Base-by-base conservation (phyloP, 1,140 invertebrate species). In the Latrodectus geometricus region DNA sequence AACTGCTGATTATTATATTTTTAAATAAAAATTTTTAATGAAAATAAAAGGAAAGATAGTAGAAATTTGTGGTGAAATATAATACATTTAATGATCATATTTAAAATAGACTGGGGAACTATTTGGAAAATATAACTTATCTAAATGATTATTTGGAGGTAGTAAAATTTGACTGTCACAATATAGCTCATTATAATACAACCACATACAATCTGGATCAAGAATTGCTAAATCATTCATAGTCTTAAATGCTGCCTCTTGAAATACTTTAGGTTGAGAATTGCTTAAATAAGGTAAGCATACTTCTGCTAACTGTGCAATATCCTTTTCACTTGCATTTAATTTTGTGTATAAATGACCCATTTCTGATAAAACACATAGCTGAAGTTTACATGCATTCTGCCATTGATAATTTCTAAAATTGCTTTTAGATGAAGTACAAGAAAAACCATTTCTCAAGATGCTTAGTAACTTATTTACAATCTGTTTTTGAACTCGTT, bases 131-230 rank as follows among this genome's bases (percentile, higher is more conserved):
- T 77, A 15, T 49, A 86, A 17, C n/a, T n/a, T n/a, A 17, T 61
- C 9, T 48, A 86, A 86, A 50, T n/a, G n/a, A 7, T 56, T 49
- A 56, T 70, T 9, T 15, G 65, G 74, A 17, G 83, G 75, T n/a
- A 12, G 23, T 15, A 86, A 23, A 11, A 35, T 48, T n/a, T 49
- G 20, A 20, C 9, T n/a, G 8, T 52, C 14, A 20, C 56, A 20
- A 35, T 79, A 79, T 9, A 35, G 7, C 49, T 49, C 15, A 74
- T 79, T 78, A 21, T 69, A 65, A 74, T 86, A 80, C 9, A 78
- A 79, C 76, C 76, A 86, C 17, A 86, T 12, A 23, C 76, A 49
- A 86, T 86, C 84, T 66, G 84, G 23, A 73, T 86, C 69, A 52
- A 79, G 65, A 17, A 12, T 65, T 12, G 54, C 52, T 66, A 86